Evolutionary conservation across 2,797 vertebrate species (phyloP), one percentile per base, ranked within the genome.

Genomic region (Brotula barbata): DNA sequence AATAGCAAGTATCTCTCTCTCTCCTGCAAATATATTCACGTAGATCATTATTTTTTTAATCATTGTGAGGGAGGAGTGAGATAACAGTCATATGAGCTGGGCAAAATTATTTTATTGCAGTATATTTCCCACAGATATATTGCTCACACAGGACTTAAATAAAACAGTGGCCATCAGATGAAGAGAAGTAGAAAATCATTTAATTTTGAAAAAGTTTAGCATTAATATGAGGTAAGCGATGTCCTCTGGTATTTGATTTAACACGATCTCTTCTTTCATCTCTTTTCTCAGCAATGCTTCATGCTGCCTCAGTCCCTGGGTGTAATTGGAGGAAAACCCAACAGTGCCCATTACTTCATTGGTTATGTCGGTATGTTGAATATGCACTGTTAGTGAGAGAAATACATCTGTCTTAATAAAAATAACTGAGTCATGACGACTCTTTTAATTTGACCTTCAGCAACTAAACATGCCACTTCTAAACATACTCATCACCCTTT

Each of bases 301-400:
- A 97, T 94, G 96, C 92, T 97, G 92, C 94, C 96, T 43, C 97
- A 99, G 87, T 99, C 97, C 47, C 89, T 99, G 80, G 97, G 97
- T 45, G 97, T 99, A 64, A 98, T 99, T 11, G 97, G 97, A 78
- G 97, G 97, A 42, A 98, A 98, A 84, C 97, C 97, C 65, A 99
- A 99, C 91, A 99, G 97, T 62, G 97, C 97, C 73, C 97, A 98
- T 89, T 99, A 98, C 92, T 99, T 99, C 90, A 99, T 99, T 60
- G 97, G 97, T 84, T 98, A 93, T 55, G 94, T 98, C 33, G 97
- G 97, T 99, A 92, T 88, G 96, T 94, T 20, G 67, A 20, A 41
- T 67, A 55, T 58, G n/a, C 56, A 60, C 55, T 59, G 69, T 71
- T 77, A 55, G 71, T 73, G 57, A 72, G 36, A 66, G 68, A 47